Evolutionary conservation across 2,888 invertebrate genomes (phyloP), one percentile per base, ranked within the genome.

Genomic region (Sthenelais limicola): DNA sequence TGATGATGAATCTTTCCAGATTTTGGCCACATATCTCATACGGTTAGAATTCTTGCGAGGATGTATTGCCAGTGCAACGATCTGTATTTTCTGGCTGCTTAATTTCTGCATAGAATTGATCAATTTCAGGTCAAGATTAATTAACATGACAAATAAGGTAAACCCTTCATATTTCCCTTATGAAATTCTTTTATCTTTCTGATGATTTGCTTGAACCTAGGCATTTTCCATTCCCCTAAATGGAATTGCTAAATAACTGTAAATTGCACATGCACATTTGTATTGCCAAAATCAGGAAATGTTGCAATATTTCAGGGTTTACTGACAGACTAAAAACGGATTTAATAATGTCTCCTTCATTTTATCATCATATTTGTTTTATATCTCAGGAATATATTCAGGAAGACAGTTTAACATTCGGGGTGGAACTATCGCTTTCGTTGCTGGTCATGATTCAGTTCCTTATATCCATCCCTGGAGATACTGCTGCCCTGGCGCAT

Each of bases 61-160:
- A 21, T 21, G 52, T 3, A 26, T 28, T 21, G 30, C 52, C 12
- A 28, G 28, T 15, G 24, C 52, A 52, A 30, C 24, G 24, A 26
- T 52, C 21, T 52, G 52, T 52, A 15, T 52, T 12, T 52, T 52
- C 52, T 52, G 52, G 52, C 24, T 52, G 52, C 24, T 52, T 21
- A 28, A 52, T n/a, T 3, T 30, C n/a, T 26, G 24, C 21, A 5
- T 52, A 52, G 28, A 52, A n/a, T 15, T 21, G 4, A 24, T 52
- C n/a, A 2, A 26, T 15, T 52, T 52, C 52, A 52, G 52, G 52
- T 52, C 52, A 2, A 4, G 3, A 5, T 30, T 52, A 3, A 52
- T 52, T 12, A 52, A 30, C 28, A 52, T 26, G 26, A 5, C 24
- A 26, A 26, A 52, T 2, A 26, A 52, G 26, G 52, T 52, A 3